phyloP scores from a whole-genome alignment of 2,113 vertebrate genomes.

The Astur gentilis region DNA sequence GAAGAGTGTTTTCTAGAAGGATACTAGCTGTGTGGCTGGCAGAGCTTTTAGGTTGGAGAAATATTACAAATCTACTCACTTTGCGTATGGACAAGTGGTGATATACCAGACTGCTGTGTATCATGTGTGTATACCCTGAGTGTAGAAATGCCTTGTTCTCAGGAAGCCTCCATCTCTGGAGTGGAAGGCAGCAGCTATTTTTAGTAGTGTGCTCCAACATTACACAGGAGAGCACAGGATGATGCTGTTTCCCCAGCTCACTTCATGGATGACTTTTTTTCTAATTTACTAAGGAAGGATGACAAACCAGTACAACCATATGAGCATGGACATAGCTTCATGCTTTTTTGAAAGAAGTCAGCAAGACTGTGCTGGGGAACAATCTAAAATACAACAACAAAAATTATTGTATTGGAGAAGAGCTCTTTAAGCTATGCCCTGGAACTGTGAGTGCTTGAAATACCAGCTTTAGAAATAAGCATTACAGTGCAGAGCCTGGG shows the following conservation, averaged over 20 bases:
- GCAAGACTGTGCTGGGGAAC: neutral
- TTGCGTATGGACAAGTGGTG: neutral
- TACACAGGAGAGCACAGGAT: neutral
- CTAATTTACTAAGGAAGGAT: neutral
- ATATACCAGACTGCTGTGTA: neutral
- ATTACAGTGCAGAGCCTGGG: neutral
- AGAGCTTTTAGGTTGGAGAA: neutral
- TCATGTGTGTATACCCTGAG: rapidly evolving
- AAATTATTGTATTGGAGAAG: neutral
- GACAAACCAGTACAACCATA: neutral
- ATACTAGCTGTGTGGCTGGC: neutral
- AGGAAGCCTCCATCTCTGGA: conserved; percentile 11
- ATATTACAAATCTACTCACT: neutral
- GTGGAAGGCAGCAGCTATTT: conserved; percentile 53
- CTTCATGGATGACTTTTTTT: neutral
- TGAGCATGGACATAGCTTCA: neutral
- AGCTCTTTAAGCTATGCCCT: neutral
- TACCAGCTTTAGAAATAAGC: neutral
- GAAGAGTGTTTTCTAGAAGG: neutral
- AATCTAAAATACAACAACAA: neutral
- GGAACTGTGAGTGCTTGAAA: neutral
- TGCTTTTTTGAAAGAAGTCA: neutral
- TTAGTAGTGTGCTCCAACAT: neutral
- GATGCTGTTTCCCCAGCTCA: neutral
- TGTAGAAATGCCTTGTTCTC: neutral